Base-by-base conservation (phyloP, 2,113 vertebrate genomes). In the Fregata magnificens region DNA sequence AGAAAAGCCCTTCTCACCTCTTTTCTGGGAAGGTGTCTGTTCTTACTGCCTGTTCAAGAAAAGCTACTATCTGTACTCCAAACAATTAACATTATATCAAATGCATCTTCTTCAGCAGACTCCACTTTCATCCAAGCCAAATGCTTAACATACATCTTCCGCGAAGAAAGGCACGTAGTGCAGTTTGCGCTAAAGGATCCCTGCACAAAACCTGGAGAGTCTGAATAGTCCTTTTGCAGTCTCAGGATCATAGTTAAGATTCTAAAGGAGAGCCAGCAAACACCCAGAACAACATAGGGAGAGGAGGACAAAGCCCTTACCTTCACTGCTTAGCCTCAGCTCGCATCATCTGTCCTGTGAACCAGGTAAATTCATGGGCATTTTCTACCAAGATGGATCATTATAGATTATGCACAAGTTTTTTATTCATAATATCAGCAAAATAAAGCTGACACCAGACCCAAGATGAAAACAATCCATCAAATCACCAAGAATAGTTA, bases 401-500 rank as follows among this genome's bases (percentile, higher is more conserved):
- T 25, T 40, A n/a, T 0, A 42, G 24, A 34, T 31, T 5, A 12
- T 13, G 49, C 26, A 66, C 52, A 78, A 58, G 8, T 5, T 8
- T 86, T 87, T 89, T 42, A 77, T 73, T 61, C 38, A 11, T 36
- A 36, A 49, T 45, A 85, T 47, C 93, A 86, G 82, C 79, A 88
- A 88, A 93, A 67, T 67, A 55, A 95, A 95, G 67, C 58, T n/a
- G 52, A 56, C 38, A 74, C 29, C 44, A 76, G 79, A 40, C 22
- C 58, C 82, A 52, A 34, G 67, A 63, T 16, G n/a, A 62, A 93
- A 85, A 72, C 76, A 69, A 80, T 86, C 44, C 58, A 45, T 44
- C 71, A 88, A 88, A 94, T 92, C 59, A 88, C 59, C 34, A 62
- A 16, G 42, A 89, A 81, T 85, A 91, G 82, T 82, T 91, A 82